Evolutionary conservation across 2,888 invertebrate genomes (phyloP).

Genomic region (Oscheius sp.): DNA sequence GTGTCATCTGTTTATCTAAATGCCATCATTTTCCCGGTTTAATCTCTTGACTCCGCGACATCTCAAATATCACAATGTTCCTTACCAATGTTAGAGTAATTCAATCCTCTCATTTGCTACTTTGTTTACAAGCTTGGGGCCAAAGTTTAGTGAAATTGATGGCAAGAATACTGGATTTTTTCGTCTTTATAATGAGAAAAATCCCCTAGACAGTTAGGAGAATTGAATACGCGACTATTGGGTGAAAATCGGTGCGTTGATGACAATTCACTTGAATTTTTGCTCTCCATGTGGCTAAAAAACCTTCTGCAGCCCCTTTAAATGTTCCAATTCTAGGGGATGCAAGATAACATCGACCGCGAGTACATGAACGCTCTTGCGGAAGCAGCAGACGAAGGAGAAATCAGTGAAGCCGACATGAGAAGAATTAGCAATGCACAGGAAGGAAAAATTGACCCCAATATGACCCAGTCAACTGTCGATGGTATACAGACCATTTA

Average conservation of each 20-base stretch:
- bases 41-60: not conserved
- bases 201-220: too few species aligned
- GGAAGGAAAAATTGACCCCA: not conserved
- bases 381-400: constrained; percentile 62
- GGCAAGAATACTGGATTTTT: too few species aligned
- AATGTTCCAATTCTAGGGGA: constrained; percentile 49
- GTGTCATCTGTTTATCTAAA: not conserved
- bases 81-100: not conserved
- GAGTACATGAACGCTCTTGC: constrained; percentile 67
- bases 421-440: constrained; percentile 24
- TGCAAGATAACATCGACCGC: constrained; percentile 69
- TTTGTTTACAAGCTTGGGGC: too few species aligned
- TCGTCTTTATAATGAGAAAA: too few species aligned
- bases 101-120: not conserved
- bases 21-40: not conserved
- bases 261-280: not conserved
- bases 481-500: not conserved
- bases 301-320: too few species aligned
- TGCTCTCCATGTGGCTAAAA: too few species aligned
- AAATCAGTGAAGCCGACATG: constrained; percentile 42
- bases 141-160: too few species aligned
- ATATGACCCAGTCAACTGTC: not conserved
- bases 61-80: not conserved
- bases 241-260: not conserved
- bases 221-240: too few species aligned